A percentile compares a stretch with the other conserved stretches of the same genome.
These are phyloP conservation scores for Chiloscyllium punctatum DNA, from an alignment of 2,797 vertebrate species.

Conservation along the genomic window DNA sequence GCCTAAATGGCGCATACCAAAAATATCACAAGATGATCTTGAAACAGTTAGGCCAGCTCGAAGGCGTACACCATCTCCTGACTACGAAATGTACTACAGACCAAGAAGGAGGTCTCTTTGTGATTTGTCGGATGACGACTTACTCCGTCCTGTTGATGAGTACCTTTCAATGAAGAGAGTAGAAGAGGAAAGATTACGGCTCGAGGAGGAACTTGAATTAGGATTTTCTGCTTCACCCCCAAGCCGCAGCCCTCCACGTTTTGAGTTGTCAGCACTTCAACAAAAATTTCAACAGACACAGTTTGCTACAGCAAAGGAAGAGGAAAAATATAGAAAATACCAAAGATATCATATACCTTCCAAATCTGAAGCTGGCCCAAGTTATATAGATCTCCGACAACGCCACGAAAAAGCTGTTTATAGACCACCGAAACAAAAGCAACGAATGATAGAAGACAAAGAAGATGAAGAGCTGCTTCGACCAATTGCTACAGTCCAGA, in stretches of 20 bases:
- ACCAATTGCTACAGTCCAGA: constrained; percentile 68
- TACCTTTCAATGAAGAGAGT: constrained; percentile 92
- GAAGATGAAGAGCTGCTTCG: constrained; percentile 89
- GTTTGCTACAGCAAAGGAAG: constrained; percentile 61
- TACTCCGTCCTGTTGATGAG: constrained; percentile 84
- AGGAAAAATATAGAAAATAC: constrained; percentile 66
- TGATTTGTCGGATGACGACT: constrained; percentile 88
- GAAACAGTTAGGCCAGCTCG: constrained; percentile 93
- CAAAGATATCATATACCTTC: constrained; percentile 82
- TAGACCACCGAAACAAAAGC: constrained; percentile 72
- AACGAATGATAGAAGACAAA: constrained; percentile 79
- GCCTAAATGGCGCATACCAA: constrained; percentile 82
- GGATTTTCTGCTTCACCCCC: constrained; percentile 93
- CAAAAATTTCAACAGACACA: constrained; percentile 68
- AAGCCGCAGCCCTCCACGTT: constrained; percentile 84
- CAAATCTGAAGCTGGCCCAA: constrained; percentile 79
- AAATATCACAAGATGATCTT: constrained; percentile 85
- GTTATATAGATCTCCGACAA: constrained; percentile 79
- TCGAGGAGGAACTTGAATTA: constrained; percentile 86
- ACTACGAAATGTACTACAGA: constrained; percentile 74
- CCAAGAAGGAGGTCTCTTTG: constrained; percentile 84
- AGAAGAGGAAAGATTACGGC: constrained; percentile 86
- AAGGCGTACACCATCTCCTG: constrained; percentile 75
- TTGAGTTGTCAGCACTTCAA: constrained; percentile 83
- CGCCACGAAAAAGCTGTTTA: constrained; percentile 80